These are phyloP conservation scores for Campoletis sonorensis DNA, from an alignment of 1,140 invertebrate species.

Conservation along the genomic window DNA sequence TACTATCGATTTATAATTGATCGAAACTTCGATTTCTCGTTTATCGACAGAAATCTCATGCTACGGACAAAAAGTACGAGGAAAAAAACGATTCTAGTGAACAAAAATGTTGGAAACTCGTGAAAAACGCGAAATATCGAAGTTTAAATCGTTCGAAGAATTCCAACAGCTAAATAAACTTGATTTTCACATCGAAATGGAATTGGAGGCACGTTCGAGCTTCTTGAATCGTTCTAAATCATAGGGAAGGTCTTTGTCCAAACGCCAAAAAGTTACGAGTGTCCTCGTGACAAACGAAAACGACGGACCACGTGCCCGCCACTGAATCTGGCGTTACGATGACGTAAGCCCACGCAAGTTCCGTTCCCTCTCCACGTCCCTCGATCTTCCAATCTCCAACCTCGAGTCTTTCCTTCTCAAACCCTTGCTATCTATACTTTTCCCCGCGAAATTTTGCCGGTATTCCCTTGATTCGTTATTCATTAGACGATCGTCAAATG, in stretches of 20 bases:
- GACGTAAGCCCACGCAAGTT: conserved; percentile 5
- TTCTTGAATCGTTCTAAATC: conserved; percentile 1
- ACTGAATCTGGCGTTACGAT: background rate
- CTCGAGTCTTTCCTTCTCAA: background rate
- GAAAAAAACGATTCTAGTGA: no score
- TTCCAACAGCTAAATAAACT: no score
- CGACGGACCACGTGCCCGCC: background rate
- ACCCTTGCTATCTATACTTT: background rate
- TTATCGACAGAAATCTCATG: no score
- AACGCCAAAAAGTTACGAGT: conserved; percentile 9
- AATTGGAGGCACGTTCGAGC: background rate
- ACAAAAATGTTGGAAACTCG: no score
- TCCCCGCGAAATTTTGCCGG: background rate
- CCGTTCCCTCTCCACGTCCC: background rate
- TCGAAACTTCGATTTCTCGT: no score
- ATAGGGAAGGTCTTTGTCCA: background rate
- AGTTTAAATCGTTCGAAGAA: no score
- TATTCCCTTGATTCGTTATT: no score
- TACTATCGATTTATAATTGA: no score
- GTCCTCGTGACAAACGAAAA: conserved; percentile 1
- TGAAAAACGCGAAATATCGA: no score
- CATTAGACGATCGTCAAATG: no score
- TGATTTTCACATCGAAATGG: no score
- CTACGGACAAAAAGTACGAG: no score
- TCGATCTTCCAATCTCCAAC: background rate